Evolutionary conservation across 1,140 invertebrate genomes (phyloP), one percentile per base, ranked within the genome.

Genomic region (Sweltsa coloradensis): DNA sequence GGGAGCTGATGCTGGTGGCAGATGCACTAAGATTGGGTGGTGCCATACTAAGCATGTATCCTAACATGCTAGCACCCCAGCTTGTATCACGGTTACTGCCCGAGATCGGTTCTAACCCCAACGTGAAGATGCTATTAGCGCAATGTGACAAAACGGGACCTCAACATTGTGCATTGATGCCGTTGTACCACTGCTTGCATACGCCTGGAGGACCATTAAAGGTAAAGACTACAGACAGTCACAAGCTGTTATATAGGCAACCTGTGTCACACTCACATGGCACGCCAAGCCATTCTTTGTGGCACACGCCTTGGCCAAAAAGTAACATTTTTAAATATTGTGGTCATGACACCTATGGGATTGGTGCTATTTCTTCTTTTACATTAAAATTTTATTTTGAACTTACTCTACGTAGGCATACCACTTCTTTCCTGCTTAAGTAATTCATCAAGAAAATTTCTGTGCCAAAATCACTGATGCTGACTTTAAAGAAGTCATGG

Each of bases 131-230:
- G 63, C 65, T 99, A 19, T 71, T 99, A 7, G 74, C 82, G 34
- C 89, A 95, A 56, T 98, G 94, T 60, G 91, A 97, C 60, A 68
- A 73, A 14, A 76, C 83, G 57, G 93, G 93, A 0, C 80, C 86
- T 18, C 76, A 83, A 41, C 77, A 96, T 59, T 96, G 91, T 60
- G 85, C 91, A 14, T 67, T 98, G 7, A 71, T 97, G 41, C 94
- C 95, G 0, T 75, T 89, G 0, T 93, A 94, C 66, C 93, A 97
- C 64, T 97, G 92, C 60, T 69, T 97, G 41, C 94, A 97, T 59
- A 97, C 94, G 1, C 95, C 95, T 14, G 95, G 95, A 41, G 95
- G 95, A 25, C 95, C 95, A 1, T 69, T 98, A 0, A 97, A 97
- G 71, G 85, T 89, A 63, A 51, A 16, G 45, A n/a, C n/a, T n/a